Percentiles rank a stretch among this genome's conserved stretches.
Conservation (phyloP, 1,140 invertebrate genomes). For the Matsumurasca onukii region DNA sequence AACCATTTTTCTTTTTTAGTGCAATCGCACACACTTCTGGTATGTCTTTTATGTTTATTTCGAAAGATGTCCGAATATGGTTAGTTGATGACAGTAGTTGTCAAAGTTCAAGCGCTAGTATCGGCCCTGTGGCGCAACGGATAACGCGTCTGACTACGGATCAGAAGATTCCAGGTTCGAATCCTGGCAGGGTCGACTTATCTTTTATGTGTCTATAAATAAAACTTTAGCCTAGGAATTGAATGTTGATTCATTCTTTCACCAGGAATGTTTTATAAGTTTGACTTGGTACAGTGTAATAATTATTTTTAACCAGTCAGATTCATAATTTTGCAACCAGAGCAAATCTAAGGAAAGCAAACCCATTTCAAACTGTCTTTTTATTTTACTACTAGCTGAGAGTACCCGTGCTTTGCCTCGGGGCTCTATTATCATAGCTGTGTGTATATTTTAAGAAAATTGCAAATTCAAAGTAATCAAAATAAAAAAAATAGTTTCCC, state of each 20-base stretch:
- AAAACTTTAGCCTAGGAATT: neutral
- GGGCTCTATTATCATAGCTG: too few species aligned
- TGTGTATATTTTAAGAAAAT: too few species aligned
- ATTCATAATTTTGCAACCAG: neutral
- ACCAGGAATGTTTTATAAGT: neutral
- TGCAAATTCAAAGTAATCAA: too few species aligned
- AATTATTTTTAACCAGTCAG: neutral
- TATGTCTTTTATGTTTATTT: too few species aligned
- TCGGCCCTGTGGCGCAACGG: conserved; percentile 84
- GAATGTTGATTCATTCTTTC: neutral
- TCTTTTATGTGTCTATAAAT: conserved; percentile 39
- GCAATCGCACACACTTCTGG: too few species aligned
- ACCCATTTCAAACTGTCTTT: neutral
- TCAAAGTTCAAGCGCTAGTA: too few species aligned
- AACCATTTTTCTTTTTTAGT: too few species aligned
- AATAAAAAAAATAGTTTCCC: too few species aligned
- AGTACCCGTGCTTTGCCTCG: too few species aligned
- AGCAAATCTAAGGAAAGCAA: neutral
- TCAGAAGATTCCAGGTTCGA: conserved; percentile 91
- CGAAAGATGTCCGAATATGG: too few species aligned
- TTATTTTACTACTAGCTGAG: too few species aligned
- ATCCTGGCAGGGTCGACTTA: conserved; percentile 75
- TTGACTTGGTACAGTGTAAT: neutral
- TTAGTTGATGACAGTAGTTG: too few species aligned
- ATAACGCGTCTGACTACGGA: conserved; percentile 92